These are phyloP conservation scores for Brienomyrus longianalis DNA, from an alignment of 2,113 vertebrate species.

Conservation along the genomic window DNA sequence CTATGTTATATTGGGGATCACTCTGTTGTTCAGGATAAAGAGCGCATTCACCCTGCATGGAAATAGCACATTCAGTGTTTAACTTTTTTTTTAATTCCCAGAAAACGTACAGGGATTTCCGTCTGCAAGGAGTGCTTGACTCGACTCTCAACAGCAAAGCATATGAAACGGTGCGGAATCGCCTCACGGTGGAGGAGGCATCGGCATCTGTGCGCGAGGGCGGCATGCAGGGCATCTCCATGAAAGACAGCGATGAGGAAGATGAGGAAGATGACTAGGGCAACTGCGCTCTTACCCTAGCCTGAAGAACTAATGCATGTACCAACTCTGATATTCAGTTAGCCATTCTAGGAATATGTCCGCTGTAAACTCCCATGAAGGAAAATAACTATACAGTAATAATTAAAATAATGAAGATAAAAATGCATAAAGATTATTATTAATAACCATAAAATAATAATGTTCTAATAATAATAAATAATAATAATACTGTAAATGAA, in stretches of 20 bases:
- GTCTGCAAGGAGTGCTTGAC: constrained; percentile 96
- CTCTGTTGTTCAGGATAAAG: background rate
- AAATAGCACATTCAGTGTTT: background rate
- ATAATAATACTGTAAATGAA: constrained; percentile 45
- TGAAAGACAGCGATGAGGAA: constrained; percentile 99
- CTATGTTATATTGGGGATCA: background rate
- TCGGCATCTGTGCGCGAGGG: constrained; percentile 90
- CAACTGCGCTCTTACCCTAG: constrained; percentile 45
- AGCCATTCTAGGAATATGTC: constrained; percentile 95
- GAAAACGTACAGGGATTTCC: constrained; percentile 98
- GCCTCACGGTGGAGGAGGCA: constrained; percentile 91
- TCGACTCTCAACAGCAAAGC: constrained; percentile 98
- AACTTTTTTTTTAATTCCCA: constrained; percentile 37
- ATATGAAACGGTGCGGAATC: constrained; percentile 94
- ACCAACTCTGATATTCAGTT: constrained; percentile 89
- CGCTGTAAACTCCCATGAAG: constrained; percentile 85
- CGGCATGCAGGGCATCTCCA: constrained; percentile 93
- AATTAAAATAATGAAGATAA: constrained; percentile 54
- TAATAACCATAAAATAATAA: constrained; percentile 22
- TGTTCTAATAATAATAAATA: background rate
- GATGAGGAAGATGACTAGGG: constrained; percentile 74
- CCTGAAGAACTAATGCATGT: constrained; percentile 94
- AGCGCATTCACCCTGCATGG: background rate
- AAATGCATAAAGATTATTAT: constrained; percentile 27
- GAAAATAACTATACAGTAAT: constrained; percentile 74